These are phyloP conservation scores for Acronicta psi DNA, from an alignment of 2,888 invertebrate species.

Conservation along the genomic window DNA sequence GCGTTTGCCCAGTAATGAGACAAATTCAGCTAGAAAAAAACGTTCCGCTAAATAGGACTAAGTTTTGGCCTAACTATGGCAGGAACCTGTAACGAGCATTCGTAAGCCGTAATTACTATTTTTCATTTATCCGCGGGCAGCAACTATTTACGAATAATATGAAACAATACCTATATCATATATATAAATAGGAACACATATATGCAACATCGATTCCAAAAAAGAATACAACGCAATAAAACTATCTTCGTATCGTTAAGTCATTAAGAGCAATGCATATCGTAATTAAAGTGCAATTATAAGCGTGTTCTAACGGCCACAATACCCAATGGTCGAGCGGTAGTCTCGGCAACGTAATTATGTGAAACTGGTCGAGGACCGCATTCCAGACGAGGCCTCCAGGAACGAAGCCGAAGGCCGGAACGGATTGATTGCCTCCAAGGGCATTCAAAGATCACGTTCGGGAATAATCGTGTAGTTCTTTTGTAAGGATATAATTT, in stretches of 20 bases:
- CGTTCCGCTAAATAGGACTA: too few relatives aligned
- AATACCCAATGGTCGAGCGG: constrained; percentile 41
- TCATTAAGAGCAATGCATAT: constrained; percentile 15
- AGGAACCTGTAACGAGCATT: too few relatives aligned
- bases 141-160: too few relatives aligned
- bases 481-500: constrained; percentile 4
- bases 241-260: constrained; percentile 16
- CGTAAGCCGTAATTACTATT: too few relatives aligned
- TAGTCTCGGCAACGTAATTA: constrained; percentile 50
- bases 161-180: too few relatives aligned
- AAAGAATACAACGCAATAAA: constrained; percentile 3
- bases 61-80: too few relatives aligned
- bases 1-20: too few relatives aligned
- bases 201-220: background rate
- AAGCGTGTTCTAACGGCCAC: constrained; percentile 35
- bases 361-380: constrained; percentile 60
- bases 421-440: constrained; percentile 62
- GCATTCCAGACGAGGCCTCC: constrained; percentile 64
- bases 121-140: too few relatives aligned
- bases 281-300: constrained; percentile 50
- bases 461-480: constrained; percentile 3
- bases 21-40: too few relatives aligned
- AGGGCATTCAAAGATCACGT: constrained; percentile 51
- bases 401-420: constrained; percentile 58
- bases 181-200: background rate